phyloP scores from a whole-genome alignment of 1,140 invertebrate genomes.

The Leptinotarsa texana region DNA sequence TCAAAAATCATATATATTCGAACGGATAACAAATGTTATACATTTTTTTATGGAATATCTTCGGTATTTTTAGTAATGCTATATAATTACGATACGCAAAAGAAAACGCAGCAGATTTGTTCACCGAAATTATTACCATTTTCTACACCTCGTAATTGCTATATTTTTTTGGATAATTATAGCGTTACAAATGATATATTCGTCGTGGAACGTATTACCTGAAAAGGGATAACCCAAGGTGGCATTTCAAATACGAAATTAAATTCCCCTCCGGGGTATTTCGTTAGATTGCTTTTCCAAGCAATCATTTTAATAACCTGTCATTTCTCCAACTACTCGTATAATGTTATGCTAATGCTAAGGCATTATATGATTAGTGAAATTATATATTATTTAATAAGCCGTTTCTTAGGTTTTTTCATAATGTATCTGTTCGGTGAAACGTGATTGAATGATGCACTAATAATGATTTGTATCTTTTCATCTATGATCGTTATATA shows the following conservation, averaged over 20 bases:
- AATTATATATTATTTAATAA: conserved; percentile 23
- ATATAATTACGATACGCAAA: not conserved
- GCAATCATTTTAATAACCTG: conserved; percentile 17
- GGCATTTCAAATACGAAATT: conserved; percentile 6
- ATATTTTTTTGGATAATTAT: not conserved
- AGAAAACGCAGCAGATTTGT: not conserved
- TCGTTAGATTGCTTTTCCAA: not conserved
- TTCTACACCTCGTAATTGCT: not conserved
- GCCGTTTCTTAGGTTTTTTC: not conserved
- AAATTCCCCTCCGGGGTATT: not conserved
- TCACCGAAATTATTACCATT: conserved; percentile 5
- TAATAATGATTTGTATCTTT: no score
- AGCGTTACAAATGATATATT: conserved; percentile 1
- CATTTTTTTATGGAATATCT: not conserved
- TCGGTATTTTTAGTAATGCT: not conserved
- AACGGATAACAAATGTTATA: no score
- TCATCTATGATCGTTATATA: no score
- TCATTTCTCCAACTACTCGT: conserved; percentile 17
- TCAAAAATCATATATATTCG: no score
- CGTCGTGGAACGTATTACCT: not conserved
- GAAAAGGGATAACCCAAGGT: not conserved
- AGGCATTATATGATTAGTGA: conserved; percentile 17
- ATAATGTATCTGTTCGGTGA: conserved; percentile 1
- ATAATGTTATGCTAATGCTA: conserved; percentile 18
- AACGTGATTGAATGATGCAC: no score